Percentiles rank a stretch among this genome's conserved stretches.
Conservation (phyloP, 2,888 invertebrate species). For the Frankliniella intonsa region DNA sequence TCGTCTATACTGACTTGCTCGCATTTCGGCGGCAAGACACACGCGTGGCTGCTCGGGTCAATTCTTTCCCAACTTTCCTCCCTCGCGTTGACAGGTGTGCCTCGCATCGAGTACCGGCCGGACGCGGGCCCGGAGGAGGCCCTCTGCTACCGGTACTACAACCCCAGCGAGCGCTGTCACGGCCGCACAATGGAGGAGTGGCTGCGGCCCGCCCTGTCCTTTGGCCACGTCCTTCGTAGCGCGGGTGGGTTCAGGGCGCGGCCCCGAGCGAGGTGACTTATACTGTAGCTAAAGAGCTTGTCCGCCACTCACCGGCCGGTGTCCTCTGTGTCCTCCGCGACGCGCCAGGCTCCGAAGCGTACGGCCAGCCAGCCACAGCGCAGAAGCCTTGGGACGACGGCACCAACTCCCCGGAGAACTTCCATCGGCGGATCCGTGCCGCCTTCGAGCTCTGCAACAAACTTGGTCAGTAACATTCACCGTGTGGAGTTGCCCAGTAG, state of each 20-base stretch:
- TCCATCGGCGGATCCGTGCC: slow-evolving; percentile 56
- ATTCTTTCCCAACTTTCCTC: neutral
- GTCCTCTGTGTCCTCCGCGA: slow-evolving; percentile 24
- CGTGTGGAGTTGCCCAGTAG: neutral
- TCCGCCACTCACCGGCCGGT: neutral
- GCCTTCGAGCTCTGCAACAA: slow-evolving; percentile 60
- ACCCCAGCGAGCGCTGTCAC: slow-evolving; percentile 53
- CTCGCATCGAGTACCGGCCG: slow-evolving; percentile 54
- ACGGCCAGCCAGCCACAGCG: neutral
- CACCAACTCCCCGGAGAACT: slow-evolving; percentile 53
- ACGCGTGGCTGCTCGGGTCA: neutral
- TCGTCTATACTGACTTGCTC: neutral
- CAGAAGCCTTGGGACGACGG: slow-evolving; percentile 57
- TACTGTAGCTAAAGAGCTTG: neutral
- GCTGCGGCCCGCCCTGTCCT: slow-evolving; percentile 58
- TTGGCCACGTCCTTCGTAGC: slow-evolving; percentile 49
- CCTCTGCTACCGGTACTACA: slow-evolving; percentile 56
- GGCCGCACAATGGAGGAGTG: slow-evolving; percentile 61
- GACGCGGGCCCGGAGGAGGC: slow-evolving; percentile 53
- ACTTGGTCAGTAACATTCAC: slow-evolving; percentile 47
- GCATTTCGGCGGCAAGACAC: too few species aligned
- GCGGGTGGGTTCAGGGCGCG: slow-evolving; percentile 40
- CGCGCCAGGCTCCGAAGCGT: neutral
- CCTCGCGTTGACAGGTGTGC: slow-evolving; percentile 48
- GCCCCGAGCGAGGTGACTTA: slow-evolving; percentile 43